These are phyloP conservation scores for Nemotelus nigrinus DNA, from an alignment of 2,888 invertebrate genomes.

Conservation along the genomic window DNA sequence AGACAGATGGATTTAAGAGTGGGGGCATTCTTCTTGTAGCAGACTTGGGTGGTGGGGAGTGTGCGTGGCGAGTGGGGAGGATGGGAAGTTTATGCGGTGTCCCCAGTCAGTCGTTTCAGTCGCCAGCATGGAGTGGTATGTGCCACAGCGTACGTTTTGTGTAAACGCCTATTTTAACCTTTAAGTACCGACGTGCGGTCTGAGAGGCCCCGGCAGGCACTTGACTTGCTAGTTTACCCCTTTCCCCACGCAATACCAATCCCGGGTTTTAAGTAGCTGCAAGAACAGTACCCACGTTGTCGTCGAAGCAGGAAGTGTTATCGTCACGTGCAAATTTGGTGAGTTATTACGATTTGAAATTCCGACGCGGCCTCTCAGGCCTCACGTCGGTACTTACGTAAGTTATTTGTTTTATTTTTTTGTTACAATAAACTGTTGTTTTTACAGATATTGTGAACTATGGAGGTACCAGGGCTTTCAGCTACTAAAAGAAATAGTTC, in stretches of 20 bases:
- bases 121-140: too few relatives aligned
- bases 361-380: conserved; percentile 19
- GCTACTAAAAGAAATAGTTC: conserved; percentile 8
- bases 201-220: conserved; percentile 17
- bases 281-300: neutral
- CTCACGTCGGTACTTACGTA: neutral
- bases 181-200: conserved; percentile 12
- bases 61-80: too few relatives aligned
- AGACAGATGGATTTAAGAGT: too few relatives aligned
- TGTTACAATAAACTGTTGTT: conserved; percentile 18
- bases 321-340: conserved; percentile 12
- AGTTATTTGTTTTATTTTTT: conserved; percentile 12
- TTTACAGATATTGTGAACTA: conserved; percentile 2
- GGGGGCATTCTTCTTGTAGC: too few relatives aligned
- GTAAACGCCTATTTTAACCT: neutral
- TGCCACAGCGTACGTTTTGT: too few relatives aligned
- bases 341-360: conserved; percentile 17
- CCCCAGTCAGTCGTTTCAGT: too few relatives aligned
- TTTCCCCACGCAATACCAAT: neutral
- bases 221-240: neutral
- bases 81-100: too few relatives aligned
- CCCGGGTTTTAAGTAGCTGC: neutral
- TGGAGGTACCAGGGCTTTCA: neutral
- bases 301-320: neutral
- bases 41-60: too few relatives aligned